Percentiles rank a stretch among this genome's conserved stretches.
These are phyloP conservation scores for Fundulus diaphanus DNA, from an alignment of 2,797 vertebrate genomes.

Conservation along the genomic window DNA sequence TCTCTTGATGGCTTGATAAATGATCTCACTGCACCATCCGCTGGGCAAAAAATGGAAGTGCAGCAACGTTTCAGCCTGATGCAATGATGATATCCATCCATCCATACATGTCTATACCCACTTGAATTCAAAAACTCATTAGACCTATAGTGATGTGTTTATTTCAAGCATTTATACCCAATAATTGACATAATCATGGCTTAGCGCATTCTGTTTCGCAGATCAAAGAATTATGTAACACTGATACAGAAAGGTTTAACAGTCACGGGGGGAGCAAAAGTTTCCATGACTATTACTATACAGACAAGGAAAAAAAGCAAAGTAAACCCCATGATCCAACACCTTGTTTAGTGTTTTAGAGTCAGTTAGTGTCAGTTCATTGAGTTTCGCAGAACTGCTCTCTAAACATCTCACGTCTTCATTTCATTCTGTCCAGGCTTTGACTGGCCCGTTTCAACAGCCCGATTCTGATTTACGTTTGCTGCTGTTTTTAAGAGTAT, in stretches of 20 bases:
- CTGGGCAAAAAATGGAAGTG: conserved; percentile 33
- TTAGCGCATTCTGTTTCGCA: not conserved
- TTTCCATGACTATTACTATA: not conserved
- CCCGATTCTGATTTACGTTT: not conserved
- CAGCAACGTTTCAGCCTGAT: not conserved
- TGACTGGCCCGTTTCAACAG: not conserved
- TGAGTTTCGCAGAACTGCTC: not conserved
- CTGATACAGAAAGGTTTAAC: not conserved
- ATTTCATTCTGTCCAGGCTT: not conserved
- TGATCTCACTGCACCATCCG: conserved; percentile 49
- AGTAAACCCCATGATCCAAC: not conserved
- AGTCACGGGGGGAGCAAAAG: not conserved
- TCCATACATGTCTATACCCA: no score
- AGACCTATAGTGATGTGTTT: not conserved
- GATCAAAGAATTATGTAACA: not conserved
- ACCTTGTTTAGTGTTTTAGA: not conserved
- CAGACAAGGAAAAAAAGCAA: not conserved
- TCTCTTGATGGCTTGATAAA: conserved; percentile 7
- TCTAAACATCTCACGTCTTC: not conserved
- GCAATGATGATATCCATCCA: no score
- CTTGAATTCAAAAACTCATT: not conserved
- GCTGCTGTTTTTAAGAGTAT: not conserved
- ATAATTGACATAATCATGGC: not conserved
- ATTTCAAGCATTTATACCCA: not conserved
- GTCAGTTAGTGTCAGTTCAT: not conserved